Conservation (phyloP, 2,797 vertebrate genomes). For the Hippopotamyrus pictus region DNA sequence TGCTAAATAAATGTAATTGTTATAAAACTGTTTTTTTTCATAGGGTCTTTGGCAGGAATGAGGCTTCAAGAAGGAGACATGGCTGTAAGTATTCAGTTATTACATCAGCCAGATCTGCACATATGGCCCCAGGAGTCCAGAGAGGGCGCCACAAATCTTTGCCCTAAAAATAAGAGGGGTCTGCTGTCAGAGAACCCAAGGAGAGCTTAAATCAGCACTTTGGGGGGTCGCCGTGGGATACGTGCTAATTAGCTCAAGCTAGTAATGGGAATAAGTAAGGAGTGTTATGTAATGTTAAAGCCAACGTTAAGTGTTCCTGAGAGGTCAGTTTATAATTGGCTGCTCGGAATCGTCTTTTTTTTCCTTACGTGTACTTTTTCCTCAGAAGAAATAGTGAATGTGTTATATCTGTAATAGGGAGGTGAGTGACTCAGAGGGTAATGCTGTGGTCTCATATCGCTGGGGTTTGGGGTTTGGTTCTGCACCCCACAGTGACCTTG, state of each 20-base stretch:
- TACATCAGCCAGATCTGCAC: neutral
- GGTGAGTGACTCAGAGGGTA: neutral
- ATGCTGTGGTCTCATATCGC: neutral
- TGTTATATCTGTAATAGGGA: neutral
- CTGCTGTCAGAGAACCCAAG: neutral
- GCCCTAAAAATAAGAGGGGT: neutral
- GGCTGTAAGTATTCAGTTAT: conserved; percentile 67
- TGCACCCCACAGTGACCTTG: neutral
- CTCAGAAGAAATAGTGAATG: neutral
- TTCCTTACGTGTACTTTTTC: neutral
- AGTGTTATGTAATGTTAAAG: neutral
- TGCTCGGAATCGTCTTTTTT: neutral
- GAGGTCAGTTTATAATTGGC: conserved; percentile 6
- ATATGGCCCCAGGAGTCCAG: neutral
- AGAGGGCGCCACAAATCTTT: neutral
- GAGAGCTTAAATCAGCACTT: conserved; percentile 11
- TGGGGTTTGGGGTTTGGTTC: neutral
- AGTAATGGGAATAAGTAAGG: conserved; percentile 3
- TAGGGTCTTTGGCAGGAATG: conserved; percentile 91
- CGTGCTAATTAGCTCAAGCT: neutral
- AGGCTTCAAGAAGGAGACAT: conserved; percentile 81
- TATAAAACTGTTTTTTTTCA: neutral
- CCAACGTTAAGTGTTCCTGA: neutral
- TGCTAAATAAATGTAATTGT: neutral
- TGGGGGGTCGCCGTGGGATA: neutral